These are phyloP conservation scores for Homarus gammarus DNA, from an alignment of 2,888 invertebrate species.

Conservation along the genomic window DNA sequence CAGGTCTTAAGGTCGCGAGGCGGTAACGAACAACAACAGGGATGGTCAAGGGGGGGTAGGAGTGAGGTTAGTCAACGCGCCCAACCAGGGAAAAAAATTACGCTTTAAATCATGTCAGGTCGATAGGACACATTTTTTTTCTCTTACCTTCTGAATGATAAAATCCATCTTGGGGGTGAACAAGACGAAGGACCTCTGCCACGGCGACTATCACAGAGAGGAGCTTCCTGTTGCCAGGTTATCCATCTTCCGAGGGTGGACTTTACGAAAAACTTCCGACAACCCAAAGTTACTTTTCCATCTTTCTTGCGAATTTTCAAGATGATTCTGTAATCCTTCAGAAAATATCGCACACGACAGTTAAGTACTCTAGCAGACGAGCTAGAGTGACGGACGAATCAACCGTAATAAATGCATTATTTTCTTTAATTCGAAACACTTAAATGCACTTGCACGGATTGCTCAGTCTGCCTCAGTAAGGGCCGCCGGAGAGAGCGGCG, in stretches of 20 bases:
- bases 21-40: too few relatives aligned
- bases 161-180: slow-evolving; percentile 1
- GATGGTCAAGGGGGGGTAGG: too few relatives aligned
- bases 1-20: neutral
- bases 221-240: neutral
- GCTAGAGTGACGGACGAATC: slow-evolving; percentile 23
- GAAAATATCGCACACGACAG: too few relatives aligned
- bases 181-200: neutral
- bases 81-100: neutral
- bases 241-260: neutral
- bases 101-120: neutral
- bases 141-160: slow-evolving; percentile 30
- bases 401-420: slow-evolving; percentile 26
- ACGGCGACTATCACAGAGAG: neutral
- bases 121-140: neutral
- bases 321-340: too few relatives aligned
- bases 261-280: too few relatives aligned
- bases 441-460: slow-evolving; percentile 23
- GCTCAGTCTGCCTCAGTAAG: slow-evolving; percentile 38
- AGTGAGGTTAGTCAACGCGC: too few relatives aligned
- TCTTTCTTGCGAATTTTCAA: too few relatives aligned
- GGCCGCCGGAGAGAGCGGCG: slow-evolving; percentile 7
- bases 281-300: too few relatives aligned
- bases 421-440: neutral
- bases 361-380: too few relatives aligned